These are phyloP conservation scores for Pogonophryne albipinna DNA, from an alignment of 2,797 vertebrate genomes.

Conservation along the genomic window DNA sequence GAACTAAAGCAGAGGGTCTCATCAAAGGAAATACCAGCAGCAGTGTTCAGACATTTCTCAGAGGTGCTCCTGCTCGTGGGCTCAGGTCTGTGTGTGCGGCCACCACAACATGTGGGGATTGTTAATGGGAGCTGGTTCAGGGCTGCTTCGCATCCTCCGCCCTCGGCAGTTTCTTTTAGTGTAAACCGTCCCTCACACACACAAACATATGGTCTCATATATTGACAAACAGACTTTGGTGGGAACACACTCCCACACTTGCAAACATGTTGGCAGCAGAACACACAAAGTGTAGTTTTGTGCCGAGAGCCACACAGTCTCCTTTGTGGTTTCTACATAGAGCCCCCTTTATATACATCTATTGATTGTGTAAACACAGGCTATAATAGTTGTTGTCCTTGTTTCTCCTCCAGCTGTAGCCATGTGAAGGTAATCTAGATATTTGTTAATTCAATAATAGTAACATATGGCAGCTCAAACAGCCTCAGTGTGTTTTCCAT, in stretches of 20 bases:
- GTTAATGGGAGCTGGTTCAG: conserved; percentile 72
- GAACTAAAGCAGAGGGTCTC: not conserved
- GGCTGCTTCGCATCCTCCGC: conserved; percentile 72
- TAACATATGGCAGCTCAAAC: conserved; percentile 60
- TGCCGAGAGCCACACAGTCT: conserved; percentile 30
- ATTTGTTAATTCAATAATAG: conserved; percentile 64
- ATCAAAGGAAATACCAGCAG: conserved; percentile 32
- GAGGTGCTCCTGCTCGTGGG: conserved; percentile 36
- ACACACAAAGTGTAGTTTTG: conserved; percentile 62
- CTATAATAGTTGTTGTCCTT: conserved; percentile 50
- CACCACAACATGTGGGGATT: conserved; percentile 75
- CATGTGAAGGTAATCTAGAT: conserved; percentile 50
- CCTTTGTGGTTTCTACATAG: conserved; percentile 55
- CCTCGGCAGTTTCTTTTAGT: conserved; percentile 68
- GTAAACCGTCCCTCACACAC: conserved; percentile 61
- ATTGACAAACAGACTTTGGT: conserved; percentile 74
- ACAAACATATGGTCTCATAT: conserved; percentile 72
- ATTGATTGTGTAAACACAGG: conserved; percentile 57
- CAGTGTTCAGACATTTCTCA: conserved; percentile 44
- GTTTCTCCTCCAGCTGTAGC: conserved; percentile 30
- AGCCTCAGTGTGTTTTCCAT: conserved; percentile 49
- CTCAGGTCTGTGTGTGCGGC: conserved; percentile 64
- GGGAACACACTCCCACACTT: conserved; percentile 49
- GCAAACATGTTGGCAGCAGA: conserved; percentile 60
- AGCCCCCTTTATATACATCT: conserved; percentile 43